Conservation (phyloP, 2,888 invertebrate genomes). For the Cheilosia variabilis region DNA sequence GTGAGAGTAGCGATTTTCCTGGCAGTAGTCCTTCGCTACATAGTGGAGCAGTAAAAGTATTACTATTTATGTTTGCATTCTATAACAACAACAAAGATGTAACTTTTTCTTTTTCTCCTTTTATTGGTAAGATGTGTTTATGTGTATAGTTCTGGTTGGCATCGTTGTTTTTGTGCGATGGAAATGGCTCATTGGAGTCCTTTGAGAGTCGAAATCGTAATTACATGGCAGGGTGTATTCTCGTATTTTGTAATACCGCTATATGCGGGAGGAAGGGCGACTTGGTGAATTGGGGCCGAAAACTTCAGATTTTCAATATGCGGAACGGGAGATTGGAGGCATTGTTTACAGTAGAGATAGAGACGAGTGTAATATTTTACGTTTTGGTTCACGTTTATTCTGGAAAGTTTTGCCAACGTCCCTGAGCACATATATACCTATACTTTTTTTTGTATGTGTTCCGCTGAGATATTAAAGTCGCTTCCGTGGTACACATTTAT, state of each 20-base stretch:
- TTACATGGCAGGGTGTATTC: conserved; percentile 21
- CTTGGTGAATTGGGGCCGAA: conserved; percentile 6
- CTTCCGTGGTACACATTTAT: conserved; percentile 13
- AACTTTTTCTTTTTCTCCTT: conserved; percentile 44
- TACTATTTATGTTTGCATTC: conserved; percentile 62
- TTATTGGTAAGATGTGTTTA: conserved; percentile 33
- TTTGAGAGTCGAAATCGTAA: conserved; percentile 63
- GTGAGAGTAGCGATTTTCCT: conserved; percentile 44
- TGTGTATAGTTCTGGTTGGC: conserved; percentile 2
- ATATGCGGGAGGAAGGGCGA: background rate
- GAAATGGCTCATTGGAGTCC: conserved; percentile 49
- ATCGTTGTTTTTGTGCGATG: conserved; percentile 34
- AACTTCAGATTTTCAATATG: conserved; percentile 56
- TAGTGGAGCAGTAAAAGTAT: conserved; percentile 56
- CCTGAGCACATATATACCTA: background rate
- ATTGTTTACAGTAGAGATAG: conserved; percentile 44
- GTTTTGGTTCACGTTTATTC: conserved; percentile 26
- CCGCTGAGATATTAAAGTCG: background rate
- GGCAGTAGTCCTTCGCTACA: conserved; percentile 40
- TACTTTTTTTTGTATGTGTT: background rate
- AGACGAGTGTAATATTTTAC: conserved; percentile 33
- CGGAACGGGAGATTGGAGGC: conserved; percentile 6
- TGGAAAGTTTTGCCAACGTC: conserved; percentile 45
- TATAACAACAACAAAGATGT: conserved; percentile 35
- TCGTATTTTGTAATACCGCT: conserved; percentile 12